Evolutionary conservation across 2,888 invertebrate species (phyloP).

Genomic region (Dilophus febrilis): DNA sequence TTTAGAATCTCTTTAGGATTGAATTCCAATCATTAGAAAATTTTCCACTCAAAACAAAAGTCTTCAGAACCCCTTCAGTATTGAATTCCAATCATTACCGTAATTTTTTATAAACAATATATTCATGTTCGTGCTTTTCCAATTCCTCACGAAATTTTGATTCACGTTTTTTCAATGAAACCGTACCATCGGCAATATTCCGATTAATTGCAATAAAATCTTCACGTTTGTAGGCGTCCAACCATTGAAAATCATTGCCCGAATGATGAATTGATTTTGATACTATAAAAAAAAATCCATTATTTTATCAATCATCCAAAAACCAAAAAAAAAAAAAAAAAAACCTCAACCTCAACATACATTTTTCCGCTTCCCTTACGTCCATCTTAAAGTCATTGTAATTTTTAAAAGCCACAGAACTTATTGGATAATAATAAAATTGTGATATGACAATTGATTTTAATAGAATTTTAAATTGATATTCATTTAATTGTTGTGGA

Average conservation of each 20-base stretch:
- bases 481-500: no score
- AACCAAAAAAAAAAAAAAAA: no score
- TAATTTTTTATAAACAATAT: slow-evolving; percentile 24
- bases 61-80: no score
- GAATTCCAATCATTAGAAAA: no score
- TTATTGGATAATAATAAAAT: slow-evolving; percentile 23
- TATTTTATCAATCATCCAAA: no score
- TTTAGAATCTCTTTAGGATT: no score
- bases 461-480: slow-evolving; percentile 22
- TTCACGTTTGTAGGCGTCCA: slow-evolving; percentile 25
- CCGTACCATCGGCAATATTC: slow-evolving; percentile 14
- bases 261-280: no score
- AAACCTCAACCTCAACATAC: no score
- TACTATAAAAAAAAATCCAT: no score
- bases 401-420: slow-evolving; percentile 15
- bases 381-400: slow-evolving; percentile 21
- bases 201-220: slow-evolving; percentile 15
- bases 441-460: slow-evolving; percentile 18
- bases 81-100: slow-evolving; percentile 14
- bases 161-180: slow-evolving; percentile 15
- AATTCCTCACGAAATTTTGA: slow-evolving; percentile 25
- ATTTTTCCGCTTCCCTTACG: slow-evolving; percentile 15
- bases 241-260: slow-evolving; percentile 20
- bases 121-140: slow-evolving; percentile 27
- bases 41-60: no score